These are phyloP conservation scores for Folsomia candida DNA, from an alignment of 2,888 invertebrate genomes.

Conservation along the genomic window DNA sequence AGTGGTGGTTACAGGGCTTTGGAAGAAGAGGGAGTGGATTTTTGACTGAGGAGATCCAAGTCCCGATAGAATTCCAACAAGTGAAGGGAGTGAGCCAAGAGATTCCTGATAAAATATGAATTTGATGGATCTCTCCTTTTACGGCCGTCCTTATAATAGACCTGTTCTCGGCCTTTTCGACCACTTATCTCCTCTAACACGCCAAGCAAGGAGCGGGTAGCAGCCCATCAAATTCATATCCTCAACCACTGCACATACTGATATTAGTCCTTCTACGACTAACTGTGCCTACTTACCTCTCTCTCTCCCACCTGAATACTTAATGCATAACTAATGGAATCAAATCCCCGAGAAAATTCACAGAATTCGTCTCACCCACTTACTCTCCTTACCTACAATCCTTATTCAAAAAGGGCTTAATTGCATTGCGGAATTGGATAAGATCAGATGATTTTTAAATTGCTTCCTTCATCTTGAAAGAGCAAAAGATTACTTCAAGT, in stretches of 20 bases:
- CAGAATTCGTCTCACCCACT: neutral
- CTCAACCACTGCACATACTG: too few relatives aligned
- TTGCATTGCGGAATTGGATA: too few relatives aligned
- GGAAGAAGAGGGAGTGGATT: conserved; percentile 7
- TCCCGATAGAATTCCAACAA: conserved; percentile 13
- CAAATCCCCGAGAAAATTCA: neutral
- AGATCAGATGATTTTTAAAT: too few relatives aligned
- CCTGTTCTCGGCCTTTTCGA: neutral
- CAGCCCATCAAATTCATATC: too few relatives aligned
- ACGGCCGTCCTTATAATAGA: conserved; percentile 4
- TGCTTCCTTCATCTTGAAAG: too few relatives aligned
- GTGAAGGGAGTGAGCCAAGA: conserved; percentile 15
- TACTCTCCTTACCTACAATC: too few relatives aligned
- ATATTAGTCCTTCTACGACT: neutral
- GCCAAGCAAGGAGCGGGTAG: neutral
- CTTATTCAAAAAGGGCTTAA: too few relatives aligned
- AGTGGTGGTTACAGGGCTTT: too few relatives aligned
- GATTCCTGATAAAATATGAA: conserved; percentile 30
- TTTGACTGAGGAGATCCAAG: conserved; percentile 5
- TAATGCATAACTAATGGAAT: neutral
- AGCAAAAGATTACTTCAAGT: too few relatives aligned
- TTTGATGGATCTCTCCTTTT: conserved; percentile 29
- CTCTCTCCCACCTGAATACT: neutral
- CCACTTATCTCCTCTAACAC: conserved; percentile 1
- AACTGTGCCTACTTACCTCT: neutral